A percentile compares a stretch with the other conserved stretches of the same genome.
Evolutionary conservation across 1,140 invertebrate genomes (phyloP).

Genomic region (Melipona quadrifasciata): DNA sequence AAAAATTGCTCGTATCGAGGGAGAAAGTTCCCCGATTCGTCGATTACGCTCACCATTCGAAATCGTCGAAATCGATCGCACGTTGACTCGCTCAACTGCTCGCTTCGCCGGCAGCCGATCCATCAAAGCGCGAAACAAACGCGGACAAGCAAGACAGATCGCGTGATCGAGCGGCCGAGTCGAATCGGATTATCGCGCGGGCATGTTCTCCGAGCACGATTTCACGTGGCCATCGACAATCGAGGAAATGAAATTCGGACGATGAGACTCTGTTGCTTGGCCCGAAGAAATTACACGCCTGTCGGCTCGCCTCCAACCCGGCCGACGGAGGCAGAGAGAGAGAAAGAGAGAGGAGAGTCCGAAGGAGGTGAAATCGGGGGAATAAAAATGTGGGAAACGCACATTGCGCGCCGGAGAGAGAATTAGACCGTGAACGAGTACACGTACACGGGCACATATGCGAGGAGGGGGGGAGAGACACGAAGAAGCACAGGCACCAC

Average conservation of each 20-base stretch:
- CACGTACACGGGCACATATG: not conserved
- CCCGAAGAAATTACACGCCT: constrained; percentile 3
- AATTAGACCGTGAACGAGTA: constrained; percentile 66
- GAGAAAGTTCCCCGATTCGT: too few species aligned
- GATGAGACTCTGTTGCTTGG: constrained; percentile 4
- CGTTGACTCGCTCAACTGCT: not conserved
- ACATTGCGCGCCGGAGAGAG: constrained; percentile 36
- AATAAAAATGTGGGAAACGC: constrained; percentile 53
- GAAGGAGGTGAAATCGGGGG: constrained; percentile 27
- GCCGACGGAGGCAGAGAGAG: not conserved
- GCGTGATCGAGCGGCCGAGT: not conserved
- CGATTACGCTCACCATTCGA: too few species aligned
- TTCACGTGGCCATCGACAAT: not conserved
- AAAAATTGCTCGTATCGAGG: too few species aligned
- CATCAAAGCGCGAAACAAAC: not conserved
- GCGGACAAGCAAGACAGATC: not conserved
- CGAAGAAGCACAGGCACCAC: constrained; percentile 44
- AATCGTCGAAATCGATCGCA: not conserved
- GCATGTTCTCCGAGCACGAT: not conserved
- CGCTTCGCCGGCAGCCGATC: not conserved
- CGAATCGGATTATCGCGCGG: not conserved
- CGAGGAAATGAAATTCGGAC: constrained; percentile 32
- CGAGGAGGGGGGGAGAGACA: constrained; percentile 23
- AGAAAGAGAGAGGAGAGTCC: not conserved
- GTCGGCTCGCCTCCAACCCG: not conserved